Percentiles rank a stretch among this genome's conserved stretches.
Evolutionary conservation across 1,140 invertebrate genomes (phyloP).

Genomic region (Zaprionus capensis): DNA sequence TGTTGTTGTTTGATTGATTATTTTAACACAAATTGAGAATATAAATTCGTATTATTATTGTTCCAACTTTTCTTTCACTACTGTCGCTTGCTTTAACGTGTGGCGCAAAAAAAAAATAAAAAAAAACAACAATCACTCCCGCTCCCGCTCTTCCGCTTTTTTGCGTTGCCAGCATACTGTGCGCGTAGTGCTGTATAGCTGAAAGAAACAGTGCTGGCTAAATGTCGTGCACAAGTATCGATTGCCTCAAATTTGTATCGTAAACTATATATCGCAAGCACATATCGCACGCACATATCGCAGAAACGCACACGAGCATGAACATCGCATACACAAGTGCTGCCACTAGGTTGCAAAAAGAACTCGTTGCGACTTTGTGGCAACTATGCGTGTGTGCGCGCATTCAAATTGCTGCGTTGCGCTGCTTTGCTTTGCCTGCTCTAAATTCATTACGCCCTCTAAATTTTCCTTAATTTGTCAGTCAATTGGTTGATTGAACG

Average conservation of each 20-base stretch:
- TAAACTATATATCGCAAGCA: background rate
- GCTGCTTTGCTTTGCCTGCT: background rate
- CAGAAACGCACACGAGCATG: background rate
- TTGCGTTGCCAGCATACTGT: conserved; percentile 34
- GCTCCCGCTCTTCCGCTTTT: conserved; percentile 48
- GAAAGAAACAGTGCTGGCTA: conserved; percentile 24
- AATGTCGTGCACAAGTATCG: conserved; percentile 13
- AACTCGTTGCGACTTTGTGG: background rate
- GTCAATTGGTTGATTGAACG: conserved; percentile 5
- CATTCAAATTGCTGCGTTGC: background rate
- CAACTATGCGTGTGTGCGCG: background rate
- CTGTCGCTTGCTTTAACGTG: conserved; percentile 18
- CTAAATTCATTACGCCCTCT: background rate
- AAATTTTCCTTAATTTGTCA: background rate
- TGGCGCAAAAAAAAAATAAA: conserved; percentile 47
- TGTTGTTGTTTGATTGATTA: background rate
- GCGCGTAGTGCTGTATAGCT: conserved; percentile 30
- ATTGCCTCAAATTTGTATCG: background rate
- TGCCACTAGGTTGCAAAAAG: background rate
- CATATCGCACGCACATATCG: background rate
- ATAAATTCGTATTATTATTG: conserved; percentile 14
- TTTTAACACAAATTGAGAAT: conserved; percentile 1
- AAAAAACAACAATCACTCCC: conserved; percentile 43
- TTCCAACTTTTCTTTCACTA: conserved; percentile 17
- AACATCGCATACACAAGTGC: background rate